Base-by-base conservation (phyloP, 2,797 vertebrate genomes). In the Hippopotamyrus pictus region DNA sequence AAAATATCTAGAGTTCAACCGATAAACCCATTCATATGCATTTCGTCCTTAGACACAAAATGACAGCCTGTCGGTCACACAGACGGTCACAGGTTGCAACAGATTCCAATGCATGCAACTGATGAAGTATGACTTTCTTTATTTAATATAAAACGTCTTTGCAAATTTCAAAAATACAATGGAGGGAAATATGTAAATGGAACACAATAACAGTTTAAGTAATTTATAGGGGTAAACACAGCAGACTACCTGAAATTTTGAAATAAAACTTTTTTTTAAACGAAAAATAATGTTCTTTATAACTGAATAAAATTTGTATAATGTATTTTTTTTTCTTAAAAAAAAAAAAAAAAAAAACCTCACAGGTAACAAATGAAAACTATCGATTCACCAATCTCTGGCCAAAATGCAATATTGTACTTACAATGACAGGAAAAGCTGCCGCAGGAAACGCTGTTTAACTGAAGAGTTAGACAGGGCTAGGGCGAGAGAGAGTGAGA, bases 381-480 rank as follows among this genome's bases (percentile, higher is more conserved):
- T 93, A 92, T 94, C 94, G 93, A 93, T 94, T 94, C 94, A 93
- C 93, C 95, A 94, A 95, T 95, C 94, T 94, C 95, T 94, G 94
- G 94, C 94, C 94, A 96, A 95, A 96, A 96, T 93, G 96, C 96
- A 97, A 97, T 96, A 94, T 93, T 97, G 96, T 98, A 99, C 98
- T 99, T 98, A 99, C 98, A 98, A 96, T 96, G 96, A 96, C 95
- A 97, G 95, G 96, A 95, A 95, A 96, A 96, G 97, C 97, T 97
- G 96, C 97, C 95, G 96, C 95, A 97, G 96, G 94, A 97, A 95
- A 97, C 94, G 96, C 95, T 96, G 97, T 97, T 97, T 97, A 97
- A 96, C 96, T 95, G 97, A 95, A 96, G 96, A 97, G 96, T 97
- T 97, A 97, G 96, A 97, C 95, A 95, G 95, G 96, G 96, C 96